Conservation (phyloP, 2,113 vertebrate species). For the Lophura nycthemera region DNA sequence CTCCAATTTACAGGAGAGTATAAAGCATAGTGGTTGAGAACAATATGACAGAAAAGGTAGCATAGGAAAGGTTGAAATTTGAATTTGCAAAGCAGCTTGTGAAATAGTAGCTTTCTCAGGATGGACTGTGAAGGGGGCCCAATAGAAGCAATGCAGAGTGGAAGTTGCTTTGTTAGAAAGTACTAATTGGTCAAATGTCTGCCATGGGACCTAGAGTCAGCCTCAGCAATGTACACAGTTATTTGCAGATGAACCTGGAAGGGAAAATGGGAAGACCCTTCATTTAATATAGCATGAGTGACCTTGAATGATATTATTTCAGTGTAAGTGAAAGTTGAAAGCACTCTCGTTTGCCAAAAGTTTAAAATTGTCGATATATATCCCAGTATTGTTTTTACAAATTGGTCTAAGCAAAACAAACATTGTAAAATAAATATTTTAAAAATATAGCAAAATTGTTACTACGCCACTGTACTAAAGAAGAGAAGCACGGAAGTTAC, state of each 20-base stretch:
- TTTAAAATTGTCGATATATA: background rate
- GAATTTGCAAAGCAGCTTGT: background rate
- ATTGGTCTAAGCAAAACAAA: background rate
- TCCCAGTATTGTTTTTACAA: background rate
- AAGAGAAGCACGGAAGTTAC: background rate
- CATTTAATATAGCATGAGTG: background rate
- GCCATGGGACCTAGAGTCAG: background rate
- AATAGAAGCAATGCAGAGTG: background rate
- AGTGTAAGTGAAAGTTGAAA: background rate
- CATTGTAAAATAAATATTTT: background rate
- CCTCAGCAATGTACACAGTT: background rate
- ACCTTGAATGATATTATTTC: background rate
- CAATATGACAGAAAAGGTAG: background rate
- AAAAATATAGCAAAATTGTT: constrained; percentile 12
- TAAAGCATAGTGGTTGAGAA: background rate
- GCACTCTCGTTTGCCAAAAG: background rate
- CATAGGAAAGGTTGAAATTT: background rate
- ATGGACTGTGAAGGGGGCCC: background rate
- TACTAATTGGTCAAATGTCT: background rate
- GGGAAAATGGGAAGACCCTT: background rate
- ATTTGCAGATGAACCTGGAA: background rate
- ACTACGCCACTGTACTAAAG: background rate
- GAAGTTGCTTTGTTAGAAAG: background rate
- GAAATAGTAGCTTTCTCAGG: background rate
- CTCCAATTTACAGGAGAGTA: background rate